Evolutionary conservation across 2,797 vertebrate species (phyloP), one percentile per base, ranked within the genome.

Genomic region (Coregonus suidteri): DNA sequence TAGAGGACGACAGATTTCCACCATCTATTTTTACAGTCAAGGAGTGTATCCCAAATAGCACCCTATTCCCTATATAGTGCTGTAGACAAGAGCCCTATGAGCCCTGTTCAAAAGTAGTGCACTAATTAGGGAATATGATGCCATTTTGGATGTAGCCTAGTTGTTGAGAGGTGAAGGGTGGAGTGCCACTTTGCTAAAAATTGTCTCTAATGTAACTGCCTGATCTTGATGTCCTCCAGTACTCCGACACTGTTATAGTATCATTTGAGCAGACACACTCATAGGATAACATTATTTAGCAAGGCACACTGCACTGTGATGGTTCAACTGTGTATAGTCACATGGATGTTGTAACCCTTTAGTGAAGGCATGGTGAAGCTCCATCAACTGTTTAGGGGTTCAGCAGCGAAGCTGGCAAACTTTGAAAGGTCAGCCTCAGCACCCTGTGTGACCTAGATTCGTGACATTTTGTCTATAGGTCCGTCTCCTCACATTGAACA

Each of bases 121-220:
- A 64, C 7, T 1, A 64, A 30, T 64, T 7, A 13, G n/a, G 20
- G 11, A 64, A 64, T 25, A 64, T 20, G 59, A 3, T 64, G 59
- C 5, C 9, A 64, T 64, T 30, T 13, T 30, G 59, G n/a, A 64
- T 64, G 59, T 11, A 5, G 35, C 0, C 41, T 25, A 47, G 2
- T 70, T 51, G n/a, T 51, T 47, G 35, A 51, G 31, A 59, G 53
- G 53, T 74, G 31, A 73, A 11, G 18, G 34, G 54, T 59, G 31
- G 34, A 74, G 72, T 59, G 71, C 16, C 71, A 16, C 53, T 73
- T 59, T 1, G 16, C 31, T 4, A 56, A 56, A 41, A 54, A 73
- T 59, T 4, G 15, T 9, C 18, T 73, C 52, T 59, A 73, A 73
- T 59, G 20, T 66, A 31, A 31, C 64, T 30, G 25, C 15, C 37